Conservation (phyloP, 1,140 invertebrate species). For the Drosophila teissieri region DNA sequence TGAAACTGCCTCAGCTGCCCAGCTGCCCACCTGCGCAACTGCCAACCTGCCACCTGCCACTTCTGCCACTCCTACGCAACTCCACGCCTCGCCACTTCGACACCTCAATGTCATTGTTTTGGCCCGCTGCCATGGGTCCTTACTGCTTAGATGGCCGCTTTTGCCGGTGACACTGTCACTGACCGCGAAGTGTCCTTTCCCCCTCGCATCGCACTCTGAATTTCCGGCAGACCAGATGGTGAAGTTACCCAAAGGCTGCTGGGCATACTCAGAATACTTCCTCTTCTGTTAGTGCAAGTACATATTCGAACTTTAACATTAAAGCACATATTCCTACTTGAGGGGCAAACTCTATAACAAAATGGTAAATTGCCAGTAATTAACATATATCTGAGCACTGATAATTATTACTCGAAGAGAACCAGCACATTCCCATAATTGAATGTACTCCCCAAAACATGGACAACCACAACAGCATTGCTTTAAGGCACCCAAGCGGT, state of each 20-base stretch:
- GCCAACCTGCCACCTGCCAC: not conserved
- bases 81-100: slow-evolving; percentile 13
- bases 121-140: slow-evolving; percentile 26
- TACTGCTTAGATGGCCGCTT: slow-evolving; percentile 21
- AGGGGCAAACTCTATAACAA: too few species aligned
- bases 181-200: slow-evolving; percentile 35
- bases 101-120: slow-evolving; percentile 47
- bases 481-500: slow-evolving; percentile 8
- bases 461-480: not conserved
- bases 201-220: not conserved
- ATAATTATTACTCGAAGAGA: too few species aligned
- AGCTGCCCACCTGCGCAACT: not conserved
- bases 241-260: not conserved
- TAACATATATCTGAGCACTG: too few species aligned
- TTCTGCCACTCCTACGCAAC: not conserved
- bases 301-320: too few species aligned
- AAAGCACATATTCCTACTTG: too few species aligned
- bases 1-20: slow-evolving; percentile 9
- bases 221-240: not conserved
- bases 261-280: not conserved
- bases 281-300: too few species aligned
- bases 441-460: not conserved
- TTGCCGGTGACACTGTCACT: slow-evolving; percentile 58
- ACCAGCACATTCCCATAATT: not conserved
- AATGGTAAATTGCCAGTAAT: too few species aligned